These are phyloP conservation scores for Hippopotamus amphibius DNA, from an alignment of 2,113 vertebrate genomes.

Conservation along the genomic window DNA sequence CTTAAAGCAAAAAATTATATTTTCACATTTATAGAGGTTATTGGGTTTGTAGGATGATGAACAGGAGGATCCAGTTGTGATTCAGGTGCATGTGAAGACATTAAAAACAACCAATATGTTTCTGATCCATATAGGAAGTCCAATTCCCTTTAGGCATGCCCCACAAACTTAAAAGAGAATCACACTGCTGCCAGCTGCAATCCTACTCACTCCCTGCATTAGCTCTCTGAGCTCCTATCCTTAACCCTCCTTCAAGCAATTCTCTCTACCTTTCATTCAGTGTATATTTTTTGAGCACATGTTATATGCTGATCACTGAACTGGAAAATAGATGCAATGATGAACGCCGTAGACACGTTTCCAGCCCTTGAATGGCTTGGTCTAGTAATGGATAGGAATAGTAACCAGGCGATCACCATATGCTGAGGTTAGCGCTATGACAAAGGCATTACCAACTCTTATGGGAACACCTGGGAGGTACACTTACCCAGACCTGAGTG, in stretches of 20 bases:
- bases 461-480: neutral
- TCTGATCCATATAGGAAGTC: neutral
- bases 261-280: neutral
- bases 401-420: neutral
- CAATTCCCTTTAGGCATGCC: neutral
- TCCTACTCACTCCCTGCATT: neutral
- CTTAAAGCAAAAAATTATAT: neutral
- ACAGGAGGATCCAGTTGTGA: neutral
- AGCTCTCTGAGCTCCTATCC: neutral
- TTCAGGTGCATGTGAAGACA: neutral
- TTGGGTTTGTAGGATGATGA: neutral
- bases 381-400: neutral
- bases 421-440: neutral
- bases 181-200: neutral
- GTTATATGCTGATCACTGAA: neutral
- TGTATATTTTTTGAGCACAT: neutral
- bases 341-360: neutral
- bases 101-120: neutral
- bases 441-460: neutral
- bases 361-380: neutral
- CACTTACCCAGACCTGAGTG: neutral
- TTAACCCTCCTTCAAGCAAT: neutral
- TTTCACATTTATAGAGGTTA: neutral
- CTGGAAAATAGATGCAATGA: neutral
- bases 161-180: neutral